Evolutionary conservation across 2,113 vertebrate species (phyloP), one percentile per base, ranked within the genome.

Genomic region (Nanorana parkeri): DNA sequence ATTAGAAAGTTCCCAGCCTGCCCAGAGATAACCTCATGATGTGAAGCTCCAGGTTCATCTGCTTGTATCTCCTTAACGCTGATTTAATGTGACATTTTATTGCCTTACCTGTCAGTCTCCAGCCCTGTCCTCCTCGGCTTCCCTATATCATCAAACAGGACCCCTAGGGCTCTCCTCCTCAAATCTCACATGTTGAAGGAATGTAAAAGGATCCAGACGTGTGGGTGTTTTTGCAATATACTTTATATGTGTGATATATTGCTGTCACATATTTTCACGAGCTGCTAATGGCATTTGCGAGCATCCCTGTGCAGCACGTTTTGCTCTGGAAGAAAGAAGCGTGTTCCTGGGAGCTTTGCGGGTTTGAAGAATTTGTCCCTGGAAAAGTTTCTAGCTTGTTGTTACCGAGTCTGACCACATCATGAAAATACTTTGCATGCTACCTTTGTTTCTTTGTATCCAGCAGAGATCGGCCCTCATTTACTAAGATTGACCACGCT

Each of bases 41-140:
- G n/a, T 8, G 2, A 21, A 32, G 11, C 21, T 23, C 20, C 13
- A 17, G 20, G 21, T 26, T 67, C 28, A 54, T 19, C 64, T 6
- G 5, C 64, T 41, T n/a, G n/a, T 21, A 77, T 58, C 54, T 24
- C 11, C 20, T 56, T 54, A 58, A 3, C 52, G 41, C 15, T 79
- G 52, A 68, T 69, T 80, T 80, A 58, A 26, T 20, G 21, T 69
- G 78, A 69, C 54, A 41, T 80, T 80, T 80, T 80, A 80, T 80
- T 80, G 56, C 67, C 11, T 28, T 2, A 24, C 1, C 54, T 60
- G 13, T 61, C 55, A 24, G 16, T 41, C 60, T 52, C 41, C n/a
- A 24, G 17, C 24, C 23, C 28, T 11, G 13, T 54, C 26, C 51
- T 52, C 24, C 75, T 66, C 24, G 15, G 16, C n/a, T 28, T 77